phyloP scores from a whole-genome alignment of 64 coral and sea anemone genomes.

The Montipora foliosa region DNA sequence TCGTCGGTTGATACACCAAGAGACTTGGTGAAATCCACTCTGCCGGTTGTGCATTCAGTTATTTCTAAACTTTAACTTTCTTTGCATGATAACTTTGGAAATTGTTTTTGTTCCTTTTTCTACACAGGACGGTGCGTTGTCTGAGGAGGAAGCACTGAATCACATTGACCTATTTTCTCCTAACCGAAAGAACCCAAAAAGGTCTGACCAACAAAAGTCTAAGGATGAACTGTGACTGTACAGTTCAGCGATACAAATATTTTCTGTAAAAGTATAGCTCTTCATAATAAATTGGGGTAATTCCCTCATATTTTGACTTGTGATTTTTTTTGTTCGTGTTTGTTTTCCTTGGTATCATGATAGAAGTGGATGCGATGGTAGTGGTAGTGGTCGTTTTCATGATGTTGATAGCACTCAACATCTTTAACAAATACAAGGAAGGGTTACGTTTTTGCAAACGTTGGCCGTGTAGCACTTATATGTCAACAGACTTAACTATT shows the following conservation, averaged over 20 bases:
- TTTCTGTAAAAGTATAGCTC: neutral
- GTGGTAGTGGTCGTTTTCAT: no score
- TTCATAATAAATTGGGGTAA: neutral
- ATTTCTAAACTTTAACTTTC: neutral
- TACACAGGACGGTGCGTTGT: constrained; percentile 47
- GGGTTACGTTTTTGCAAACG: no score
- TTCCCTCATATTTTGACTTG: neutral
- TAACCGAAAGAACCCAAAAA: neutral
- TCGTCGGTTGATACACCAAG: no score
- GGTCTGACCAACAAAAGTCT: neutral
- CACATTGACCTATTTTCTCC: neutral
- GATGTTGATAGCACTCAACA: no score
- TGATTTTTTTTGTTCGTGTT: neutral
- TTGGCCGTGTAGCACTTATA: no score
- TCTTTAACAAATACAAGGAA: no score
- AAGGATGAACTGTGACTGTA: constrained; percentile 19
- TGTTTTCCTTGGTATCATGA: neutral
- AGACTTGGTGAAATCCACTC: no score
- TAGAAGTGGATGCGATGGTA: no score
- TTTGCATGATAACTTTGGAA: neutral
- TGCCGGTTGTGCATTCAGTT: no score
- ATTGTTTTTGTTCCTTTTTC: neutral
- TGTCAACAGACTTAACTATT: no score
- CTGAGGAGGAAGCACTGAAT: constrained; percentile 32
- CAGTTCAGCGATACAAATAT: neutral